Base-by-base conservation (phyloP, 2,113 vertebrate species). In the Leptodactylus fuscus region DNA sequence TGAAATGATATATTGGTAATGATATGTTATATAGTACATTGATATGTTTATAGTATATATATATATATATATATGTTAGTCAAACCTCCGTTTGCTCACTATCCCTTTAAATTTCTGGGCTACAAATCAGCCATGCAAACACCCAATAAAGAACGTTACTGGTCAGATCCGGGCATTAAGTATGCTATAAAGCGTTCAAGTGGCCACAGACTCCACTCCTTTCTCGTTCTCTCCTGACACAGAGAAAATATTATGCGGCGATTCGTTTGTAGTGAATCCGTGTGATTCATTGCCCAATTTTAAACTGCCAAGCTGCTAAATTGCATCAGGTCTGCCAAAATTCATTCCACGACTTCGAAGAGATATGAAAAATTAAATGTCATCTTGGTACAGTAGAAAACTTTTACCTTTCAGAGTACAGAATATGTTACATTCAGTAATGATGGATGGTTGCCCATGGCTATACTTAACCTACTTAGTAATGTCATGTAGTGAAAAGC, bases 351-450 rank as follows among this genome's bases (percentile, higher is more conserved):
- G 96, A 98, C 96, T 96, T 96, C 93, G 94, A 97, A 96, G 96
- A 99, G 97, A 99, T 99, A 98, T 99, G 97, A 99, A 99, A 99
- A 99, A 99, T 99, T 98, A 99, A 99, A 99, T 98, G 98, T 99
- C 97, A 99, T 97, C 95, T 95, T 94, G 92, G 97, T 97, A 96
- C 96, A 96, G 96, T 97, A 96, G 96, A 95, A 98, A 99, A 99
- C 97, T 98, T 99, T 98, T 97, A 97, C 96, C 96, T 98, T 96
- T 96, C 96, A 96, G 94, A 94, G 94, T 93, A 95, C 92, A 92
- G 96, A 97, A 97, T 97, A 97, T 96, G 97, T 95, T 97, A 94
- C 95, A 96, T 97, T 97, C 96, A 92, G 95, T 96, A 94, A 96
- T 99, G 97, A 99, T 99, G 95, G 97, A 99, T 99, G 97, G 96